phyloP scores from a whole-genome alignment of 2,888 invertebrate species.

The Drosophila incognita region DNA sequence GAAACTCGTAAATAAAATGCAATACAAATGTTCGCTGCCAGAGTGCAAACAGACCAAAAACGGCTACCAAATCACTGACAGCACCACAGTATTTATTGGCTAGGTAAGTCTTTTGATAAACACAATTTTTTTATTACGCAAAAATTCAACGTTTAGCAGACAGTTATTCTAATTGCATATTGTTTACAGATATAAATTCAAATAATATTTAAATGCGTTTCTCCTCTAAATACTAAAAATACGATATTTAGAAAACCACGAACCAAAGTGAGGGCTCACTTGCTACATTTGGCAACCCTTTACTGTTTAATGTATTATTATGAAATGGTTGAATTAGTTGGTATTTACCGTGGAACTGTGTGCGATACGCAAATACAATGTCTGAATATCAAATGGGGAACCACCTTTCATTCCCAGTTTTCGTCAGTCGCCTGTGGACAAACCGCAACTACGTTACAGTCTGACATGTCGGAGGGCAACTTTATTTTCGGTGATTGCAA shows the following conservation, averaged over 20 bases:
- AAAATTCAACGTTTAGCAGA: not conserved
- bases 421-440: constrained; percentile 39
- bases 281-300: not conserved
- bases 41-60: constrained; percentile 59
- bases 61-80: constrained; percentile 64
- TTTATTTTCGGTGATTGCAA: constrained; percentile 67
- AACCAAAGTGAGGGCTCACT: not conserved
- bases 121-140: not conserved
- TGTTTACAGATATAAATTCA: not conserved
- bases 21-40: constrained; percentile 68
- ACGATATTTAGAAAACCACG: not conserved
- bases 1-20: constrained; percentile 74
- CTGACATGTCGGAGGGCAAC: constrained; percentile 50
- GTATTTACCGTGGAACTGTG: constrained; percentile 46
- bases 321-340: constrained; percentile 1
- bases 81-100: constrained; percentile 53
- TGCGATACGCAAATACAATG: constrained; percentile 65
- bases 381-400: constrained; percentile 59
- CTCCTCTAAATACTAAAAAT: not conserved
- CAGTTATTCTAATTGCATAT: not conserved
- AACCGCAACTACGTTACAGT: constrained; percentile 42
- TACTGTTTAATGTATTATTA: not conserved
- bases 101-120: constrained; percentile 4
- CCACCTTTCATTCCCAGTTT: constrained; percentile 1
- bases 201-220: not conserved